Evolutionary conservation across 2,888 invertebrate species (phyloP).

Genomic region (Trissoscelio sp.): DNA sequence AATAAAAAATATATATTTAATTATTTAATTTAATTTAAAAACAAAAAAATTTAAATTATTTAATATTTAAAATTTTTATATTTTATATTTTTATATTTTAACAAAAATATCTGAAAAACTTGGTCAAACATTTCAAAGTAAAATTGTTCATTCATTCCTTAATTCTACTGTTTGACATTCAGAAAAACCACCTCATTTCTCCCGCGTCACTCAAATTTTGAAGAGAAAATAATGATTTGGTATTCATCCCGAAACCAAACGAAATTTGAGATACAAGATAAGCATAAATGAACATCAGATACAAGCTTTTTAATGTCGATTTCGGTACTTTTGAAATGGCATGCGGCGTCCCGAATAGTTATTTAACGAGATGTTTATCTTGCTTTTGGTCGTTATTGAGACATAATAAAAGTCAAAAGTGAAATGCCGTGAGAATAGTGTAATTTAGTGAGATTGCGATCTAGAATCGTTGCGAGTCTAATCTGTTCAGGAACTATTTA

Average conservation of each 20-base stretch:
- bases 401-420: conserved; percentile 41
- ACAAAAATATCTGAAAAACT: too few species aligned
- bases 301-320: not conserved
- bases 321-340: conserved; percentile 12
- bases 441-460: conserved; percentile 49
- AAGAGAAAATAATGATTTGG: conserved; percentile 4
- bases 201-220: not conserved
- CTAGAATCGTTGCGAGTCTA: conserved; percentile 32
- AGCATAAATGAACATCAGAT: conserved; percentile 6
- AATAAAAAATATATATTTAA: too few species aligned
- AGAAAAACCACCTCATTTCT: too few species aligned
- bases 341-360: not conserved
- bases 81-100: too few species aligned
- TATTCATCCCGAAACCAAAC: not conserved
- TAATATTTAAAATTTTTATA: too few species aligned
- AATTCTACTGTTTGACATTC: too few species aligned
- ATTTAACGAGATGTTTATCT: conserved; percentile 8
- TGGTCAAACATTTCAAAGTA: too few species aligned
- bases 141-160: too few species aligned
- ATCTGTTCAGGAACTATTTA: conserved; percentile 44
- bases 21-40: too few species aligned
- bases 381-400: conserved; percentile 17
- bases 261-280: conserved; percentile 19
- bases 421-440: conserved; percentile 51
- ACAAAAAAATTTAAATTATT: too few species aligned